Percentiles rank a stretch among this genome's conserved stretches.
These are phyloP conservation scores for Atherinomorus stipes DNA, from an alignment of 2,113 vertebrate species.

Conservation along the genomic window DNA sequence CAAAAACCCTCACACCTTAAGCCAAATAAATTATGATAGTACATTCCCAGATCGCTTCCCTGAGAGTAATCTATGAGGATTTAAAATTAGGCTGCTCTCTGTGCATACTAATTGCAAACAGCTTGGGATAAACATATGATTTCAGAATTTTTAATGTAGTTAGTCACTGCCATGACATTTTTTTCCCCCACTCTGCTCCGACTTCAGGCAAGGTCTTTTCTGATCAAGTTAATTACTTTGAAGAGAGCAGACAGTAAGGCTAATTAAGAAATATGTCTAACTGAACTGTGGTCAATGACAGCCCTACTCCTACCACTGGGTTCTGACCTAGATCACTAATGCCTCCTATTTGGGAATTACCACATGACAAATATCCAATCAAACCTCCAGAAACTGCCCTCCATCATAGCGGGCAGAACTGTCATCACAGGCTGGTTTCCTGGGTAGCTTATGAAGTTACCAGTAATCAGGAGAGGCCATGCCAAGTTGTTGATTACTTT, in stretches of 20 bases:
- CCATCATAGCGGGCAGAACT: slow-evolving; percentile 50
- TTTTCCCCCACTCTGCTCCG: slow-evolving; percentile 43
- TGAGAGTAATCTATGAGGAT: slow-evolving; percentile 69
- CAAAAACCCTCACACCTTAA: slow-evolving; percentile 53
- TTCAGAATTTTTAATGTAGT: slow-evolving; percentile 65
- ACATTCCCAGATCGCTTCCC: slow-evolving; percentile 66
- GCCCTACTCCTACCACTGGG: slow-evolving; percentile 63
- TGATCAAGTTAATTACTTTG: slow-evolving; percentile 79
- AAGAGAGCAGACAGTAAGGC: slow-evolving; percentile 75
- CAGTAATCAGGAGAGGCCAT: slow-evolving; percentile 65
- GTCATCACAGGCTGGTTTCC: slow-evolving; percentile 47
- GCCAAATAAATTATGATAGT: slow-evolving; percentile 70
- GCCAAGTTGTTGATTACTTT: slow-evolving; percentile 76
- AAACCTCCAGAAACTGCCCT: slow-evolving; percentile 47
- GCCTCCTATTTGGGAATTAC: slow-evolving; percentile 73
- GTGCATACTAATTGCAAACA: slow-evolving; percentile 74
- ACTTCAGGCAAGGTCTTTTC: slow-evolving; percentile 79
- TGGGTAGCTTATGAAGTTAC: slow-evolving; percentile 53
- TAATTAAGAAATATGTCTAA: slow-evolving; percentile 80
- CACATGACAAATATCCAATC: slow-evolving; percentile 76
- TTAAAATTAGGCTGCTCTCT: slow-evolving; percentile 60
- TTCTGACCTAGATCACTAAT: slow-evolving; percentile 75
- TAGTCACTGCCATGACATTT: slow-evolving; percentile 53
- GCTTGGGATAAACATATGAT: slow-evolving; percentile 74
- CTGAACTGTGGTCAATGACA: slow-evolving; percentile 74